Evolutionary conservation across 2,797 vertebrate genomes (phyloP), one percentile per base, ranked within the genome.

Genomic region (Antrozous pallidus): DNA sequence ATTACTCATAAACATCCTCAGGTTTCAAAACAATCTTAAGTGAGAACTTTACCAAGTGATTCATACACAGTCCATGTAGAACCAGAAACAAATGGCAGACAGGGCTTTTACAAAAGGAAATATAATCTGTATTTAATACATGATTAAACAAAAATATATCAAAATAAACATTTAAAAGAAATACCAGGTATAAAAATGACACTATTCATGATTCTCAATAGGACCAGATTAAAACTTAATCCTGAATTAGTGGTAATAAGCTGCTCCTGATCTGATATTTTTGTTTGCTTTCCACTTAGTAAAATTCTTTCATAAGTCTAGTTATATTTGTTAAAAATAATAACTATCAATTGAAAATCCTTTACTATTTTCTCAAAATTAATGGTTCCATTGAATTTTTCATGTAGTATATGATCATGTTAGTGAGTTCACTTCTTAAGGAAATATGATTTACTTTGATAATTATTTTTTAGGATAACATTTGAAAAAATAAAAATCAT

Each of bases 61-160:
- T 91, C 6, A 85, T 10, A 88, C 5, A 75, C n/a, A 47, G 31
- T 73, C 26, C 28, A 51, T 11, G 16, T 79, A 78, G 49, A 94
- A 24, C 80, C 38, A 47, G 24, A 88, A 40, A 42, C 31, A 74
- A 7, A 49, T 28, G 54, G 74, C 42, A 90, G 40, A 28, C 2
- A 54, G 58, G 6, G 8, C 1, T 67, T 71, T 67, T 94, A 42
- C 80, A 54, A 90, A 85, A 75, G 20, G 61, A 95, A 94, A 82
- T 58, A 54, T 7, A 93, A 78, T 47, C 47, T 94, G 22, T 16
- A 79, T 67, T 88, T 86, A 82, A 9, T 42, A 79, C 51, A 54
- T 92, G 49, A 79, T 83, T 92, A 79, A 85, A 51, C 45, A 90
- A 78, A 93, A 93, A 88, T 96, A 33, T 33, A 90, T 88, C 51